Evolutionary conservation across 2,113 vertebrate genomes (phyloP), one percentile per base, ranked within the genome.

Genomic region (Australoheros scitulus): DNA sequence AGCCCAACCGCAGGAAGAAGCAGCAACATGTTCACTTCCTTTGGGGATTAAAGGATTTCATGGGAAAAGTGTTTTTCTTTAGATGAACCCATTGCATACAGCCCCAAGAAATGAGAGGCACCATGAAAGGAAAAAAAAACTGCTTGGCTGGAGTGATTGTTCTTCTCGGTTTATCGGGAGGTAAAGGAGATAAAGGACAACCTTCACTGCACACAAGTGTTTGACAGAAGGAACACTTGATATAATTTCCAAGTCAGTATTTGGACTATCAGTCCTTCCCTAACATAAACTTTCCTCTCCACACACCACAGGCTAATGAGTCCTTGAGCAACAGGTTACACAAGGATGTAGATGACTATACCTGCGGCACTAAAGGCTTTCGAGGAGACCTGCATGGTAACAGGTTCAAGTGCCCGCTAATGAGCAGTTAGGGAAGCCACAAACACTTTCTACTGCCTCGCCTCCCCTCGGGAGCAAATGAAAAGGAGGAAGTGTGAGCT

Each of bases 311-410:
- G 24, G 74, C 15, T 76, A 77, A 56, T 52, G 61, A 77, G 47
- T 82, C 78, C 78, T 63, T 3, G 43, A 61, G 34, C 57, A 78
- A 64, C 61, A 34, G 77, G 52, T 83, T 61, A 34, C 57, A 61
- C 59, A 3, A 50, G 64, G 29, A 29, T n/a, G 7, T 60, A 36
- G 77, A 60, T 1, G 1, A 41, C 55, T 36, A 79, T 3, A 1
- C 2, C 55, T 1, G 77, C 18, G 3, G 15, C 24, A 29, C 22
- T 29, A 7, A 65, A 1, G 57, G 41, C 64, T 61, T 75, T 43
- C 18, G 63, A 32, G 22, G 50, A 20, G 32, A 34, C 43, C 43
- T 43, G 43, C 74, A 68, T 38, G 55, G 34, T 34, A 79, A 83
- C 61, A 18, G 11, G 81, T 78, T 76, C 47, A 18, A 82, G 72